Evolutionary conservation across 2,888 invertebrate genomes (phyloP).

Genomic region (Amphipoea lucens): DNA sequence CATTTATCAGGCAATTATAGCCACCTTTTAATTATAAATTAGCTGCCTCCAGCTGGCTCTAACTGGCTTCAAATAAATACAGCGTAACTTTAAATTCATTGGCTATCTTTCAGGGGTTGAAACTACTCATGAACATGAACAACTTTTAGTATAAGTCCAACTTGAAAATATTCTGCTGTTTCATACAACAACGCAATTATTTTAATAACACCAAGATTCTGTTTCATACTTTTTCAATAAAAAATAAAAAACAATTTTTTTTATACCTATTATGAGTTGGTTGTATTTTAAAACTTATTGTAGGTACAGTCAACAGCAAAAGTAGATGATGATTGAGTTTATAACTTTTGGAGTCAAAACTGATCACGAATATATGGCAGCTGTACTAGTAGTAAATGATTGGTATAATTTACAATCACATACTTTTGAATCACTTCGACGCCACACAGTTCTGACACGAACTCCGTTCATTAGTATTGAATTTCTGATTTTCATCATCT

Average conservation of each 20-base stretch:
- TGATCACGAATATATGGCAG: no score
- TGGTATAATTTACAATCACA: no score
- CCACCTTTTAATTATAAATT: not conserved
- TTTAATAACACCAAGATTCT: no score
- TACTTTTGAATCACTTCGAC: no score
- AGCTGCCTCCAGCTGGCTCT: constrained; percentile 34
- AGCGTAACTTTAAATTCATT: not conserved
- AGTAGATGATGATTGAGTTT: no score
- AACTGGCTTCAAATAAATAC: constrained; percentile 18
- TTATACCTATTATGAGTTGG: not conserved
- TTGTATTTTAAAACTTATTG: no score
- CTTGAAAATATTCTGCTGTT: not conserved
- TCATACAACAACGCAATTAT: not conserved
- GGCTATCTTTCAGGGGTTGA: not conserved
- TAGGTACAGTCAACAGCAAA: not conserved
- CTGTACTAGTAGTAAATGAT: no score
- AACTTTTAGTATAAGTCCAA: not conserved
- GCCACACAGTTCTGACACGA: no score
- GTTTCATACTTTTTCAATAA: not conserved
- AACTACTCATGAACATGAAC: not conserved
- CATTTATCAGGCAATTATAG: not conserved
- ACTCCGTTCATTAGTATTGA: no score
- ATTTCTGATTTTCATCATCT: no score
- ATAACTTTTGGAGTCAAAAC: no score
- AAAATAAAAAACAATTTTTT: not conserved